Base-by-base conservation (phyloP, 92 coral and sea anemone species). In the Zoanthus solanderi region DNA sequence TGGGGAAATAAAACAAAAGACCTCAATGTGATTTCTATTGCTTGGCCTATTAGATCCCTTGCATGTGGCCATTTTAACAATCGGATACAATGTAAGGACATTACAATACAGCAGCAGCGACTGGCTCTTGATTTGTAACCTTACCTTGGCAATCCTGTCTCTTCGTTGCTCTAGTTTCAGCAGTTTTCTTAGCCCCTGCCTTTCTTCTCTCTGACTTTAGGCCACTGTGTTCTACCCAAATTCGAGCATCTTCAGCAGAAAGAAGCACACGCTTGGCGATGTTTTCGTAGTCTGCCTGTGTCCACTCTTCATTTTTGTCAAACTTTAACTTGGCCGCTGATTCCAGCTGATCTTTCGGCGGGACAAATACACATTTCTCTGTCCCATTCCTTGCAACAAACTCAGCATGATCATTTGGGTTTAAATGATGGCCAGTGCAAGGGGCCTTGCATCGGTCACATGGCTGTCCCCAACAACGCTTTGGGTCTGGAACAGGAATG, bases 121-220 rank as follows among this genome's bases (percentile, higher is more conserved):
- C 85, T 78, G 60, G 78, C 73, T 65, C 67, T 77, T 78, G 75
- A 86, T 29, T 76, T 76, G 71, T 54, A 76, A 73, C 52, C 85
- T 86, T 86, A 86, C 89, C 89, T 86, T 86, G 34, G 75, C 18
- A 32, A 11, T 60, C 85, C 47, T 56, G 53, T 78, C 85, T 87
- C 73, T 87, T 87, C 52, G 67, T 78, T 78, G 76, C 85, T 68
- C 90, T 60, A 32, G 91, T 82, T 15, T 60, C 87, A 50, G 91
- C 91, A 16, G 91, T 87, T 72, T 81, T 83, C 75, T 89, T 83
- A 56, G 91, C 91, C 76, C 91, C 91, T 61, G 82, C 88, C 78
- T 83, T 83, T 61, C 91, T 83, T 57, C 88, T 83, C 78, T 83
- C 83, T 81, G 88, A 67, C 52, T 47, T 74, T 18, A 71, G 76